Evolutionary conservation across 2,888 invertebrate species (phyloP), one percentile per base, ranked within the genome.

Genomic region (Lasioglossum calceatum): DNA sequence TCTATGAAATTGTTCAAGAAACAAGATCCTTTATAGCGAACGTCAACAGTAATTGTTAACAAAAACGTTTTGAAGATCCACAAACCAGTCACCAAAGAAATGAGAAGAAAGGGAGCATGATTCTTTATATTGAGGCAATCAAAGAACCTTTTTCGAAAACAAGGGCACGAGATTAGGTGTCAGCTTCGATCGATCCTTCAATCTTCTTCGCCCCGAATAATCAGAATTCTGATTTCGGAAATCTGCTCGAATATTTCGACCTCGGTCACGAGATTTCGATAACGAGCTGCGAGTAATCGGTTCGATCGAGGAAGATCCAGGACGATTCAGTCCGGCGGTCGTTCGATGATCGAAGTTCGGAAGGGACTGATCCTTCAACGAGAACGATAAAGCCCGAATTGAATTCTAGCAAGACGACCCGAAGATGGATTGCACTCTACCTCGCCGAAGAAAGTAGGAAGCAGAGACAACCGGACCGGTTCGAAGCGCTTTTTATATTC

Each of bases 121-220:
- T 32, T 36, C 14, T 12, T 0, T 19, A 70, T 39, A 5, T 39
- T 0, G 39, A 36, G 12, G 23, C 70, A 70, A 70, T 39, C 70
- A 19, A 7, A 32, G 27, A 64, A 32, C 10, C 42, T 42, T n/a
- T 42, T 23, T 4, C 67, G 0, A 19, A 42, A 42, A 12, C n/a
- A 71, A 14, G n/a, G 42, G 42, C 12, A 1, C 42, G 2, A 71
- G 71, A 42, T 23, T n/a, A n/a, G 4, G n/a, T 42, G 10, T 75
- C 79, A 39, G 70, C 36, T 71, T 27, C 71, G 70, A 79, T 75
- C 61, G 72, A 76, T 39, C 67, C 73, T 36, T 14, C 78, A 50
- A 78, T 82, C 67, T 67, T 64, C 67, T 39, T 70, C 44, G 4
- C 67, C 2, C 78, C 12, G 27, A 79, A 58, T 58, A 64, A 67